Evolutionary conservation across 2,888 invertebrate genomes (phyloP), one percentile per base, ranked within the genome.

Genomic region (Clostera curtula): DNA sequence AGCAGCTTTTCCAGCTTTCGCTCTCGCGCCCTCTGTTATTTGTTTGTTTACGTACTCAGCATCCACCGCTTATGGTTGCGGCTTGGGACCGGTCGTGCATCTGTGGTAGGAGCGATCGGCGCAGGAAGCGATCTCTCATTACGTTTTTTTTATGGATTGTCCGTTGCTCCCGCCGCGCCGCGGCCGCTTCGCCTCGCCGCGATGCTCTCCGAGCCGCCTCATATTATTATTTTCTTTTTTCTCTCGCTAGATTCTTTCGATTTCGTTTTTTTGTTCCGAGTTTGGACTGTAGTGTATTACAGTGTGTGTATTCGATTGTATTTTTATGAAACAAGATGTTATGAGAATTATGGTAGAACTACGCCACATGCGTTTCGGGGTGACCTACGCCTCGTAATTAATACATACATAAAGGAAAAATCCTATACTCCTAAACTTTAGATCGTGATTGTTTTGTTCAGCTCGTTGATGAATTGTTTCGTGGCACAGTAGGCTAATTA

Each of bases 101-200:
- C 43, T 47, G 41, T 36, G 34, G 41, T 53, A 45, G 55, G 49
- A 51, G 49, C 55, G 58, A 49, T 45, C 59, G 64, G 43, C 72
- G 70, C 82, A 80, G 82, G 82, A 82, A 82, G 65, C 72, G 74
- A 75, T 80, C 75, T 76, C 77, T 79, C 80, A 75, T 75, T 77
- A 75, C 67, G 58, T 68, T 79, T 80, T 48, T 77, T 80, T 80
- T 77, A 72, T 69, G 68, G 65, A 65, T 63, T 75, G 73, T 74
- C 64, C 72, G 70, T 73, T 76, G 73, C 69, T 67, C 71, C 71
- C 71, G 68, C 38, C 47, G n/a, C n/a, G n/a, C n/a, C n/a, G n/a
- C 42, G 45, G 51, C 30, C 49, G 43, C 36, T 49, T 42, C 49
- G 45, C 54, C 45, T 41, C n/a, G n/a, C 49, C 47, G 43, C 51